These are phyloP conservation scores for Pyrgus malvae DNA, from an alignment of 2,888 invertebrate genomes.

Conservation along the genomic window DNA sequence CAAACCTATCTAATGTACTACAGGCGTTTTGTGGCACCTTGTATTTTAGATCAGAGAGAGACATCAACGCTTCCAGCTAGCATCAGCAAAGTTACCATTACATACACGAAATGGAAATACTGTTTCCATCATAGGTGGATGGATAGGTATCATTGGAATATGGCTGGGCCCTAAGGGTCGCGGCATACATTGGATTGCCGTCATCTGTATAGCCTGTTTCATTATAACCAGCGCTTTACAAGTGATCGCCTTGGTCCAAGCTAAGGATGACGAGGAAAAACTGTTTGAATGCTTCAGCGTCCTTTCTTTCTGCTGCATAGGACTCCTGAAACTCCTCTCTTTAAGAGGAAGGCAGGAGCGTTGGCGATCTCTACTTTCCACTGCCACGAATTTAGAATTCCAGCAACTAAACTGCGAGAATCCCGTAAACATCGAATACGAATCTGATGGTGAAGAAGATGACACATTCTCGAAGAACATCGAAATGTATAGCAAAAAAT, in stretches of 20 bases:
- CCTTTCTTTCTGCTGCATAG: constrained; percentile 59
- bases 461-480: constrained; percentile 37
- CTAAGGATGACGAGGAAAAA: constrained; percentile 45
- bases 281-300: constrained; percentile 61
- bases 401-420: constrained; percentile 37
- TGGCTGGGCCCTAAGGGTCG: constrained; percentile 32
- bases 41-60: constrained; percentile 1
- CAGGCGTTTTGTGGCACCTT: too few relatives aligned
- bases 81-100: background rate
- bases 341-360: constrained; percentile 39
- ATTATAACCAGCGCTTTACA: constrained; percentile 45
- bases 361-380: constrained; percentile 49
- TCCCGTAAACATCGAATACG: constrained; percentile 35
- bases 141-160: constrained; percentile 44
- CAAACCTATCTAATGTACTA: too few relatives aligned
- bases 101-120: constrained; percentile 35
- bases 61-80: background rate
- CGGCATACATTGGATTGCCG: constrained; percentile 41
- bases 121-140: constrained; percentile 32
- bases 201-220: constrained; percentile 44
- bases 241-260: constrained; percentile 43
- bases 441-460: constrained; percentile 41
- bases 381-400: constrained; percentile 46
- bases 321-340: constrained; percentile 52
- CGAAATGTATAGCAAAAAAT: constrained; percentile 46